Percentiles rank a stretch among this genome's conserved stretches.
These are phyloP conservation scores for Sardina pilchardus DNA, from an alignment of 2,113 vertebrate species.

Conservation along the genomic window DNA sequence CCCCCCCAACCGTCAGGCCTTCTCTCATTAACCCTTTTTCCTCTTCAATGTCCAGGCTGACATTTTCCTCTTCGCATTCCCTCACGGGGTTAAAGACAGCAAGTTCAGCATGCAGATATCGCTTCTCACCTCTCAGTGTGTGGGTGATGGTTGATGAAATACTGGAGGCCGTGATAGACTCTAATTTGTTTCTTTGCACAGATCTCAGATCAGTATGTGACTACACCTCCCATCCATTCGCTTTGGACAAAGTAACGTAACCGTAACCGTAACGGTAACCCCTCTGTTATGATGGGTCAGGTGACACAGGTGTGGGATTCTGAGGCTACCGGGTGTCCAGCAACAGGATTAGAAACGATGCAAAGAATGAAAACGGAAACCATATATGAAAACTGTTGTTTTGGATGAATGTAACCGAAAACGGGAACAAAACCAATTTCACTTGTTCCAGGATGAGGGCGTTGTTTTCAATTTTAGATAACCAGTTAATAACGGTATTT, in stretches of 20 bases:
- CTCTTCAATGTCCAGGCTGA: conserved; percentile 3
- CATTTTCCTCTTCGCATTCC: not conserved
- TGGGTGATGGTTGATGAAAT: not conserved
- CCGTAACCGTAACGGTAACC: too few species aligned
- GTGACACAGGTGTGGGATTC: not conserved
- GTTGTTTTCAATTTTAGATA: too few species aligned
- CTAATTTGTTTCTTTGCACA: not conserved
- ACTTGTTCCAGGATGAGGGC: too few species aligned
- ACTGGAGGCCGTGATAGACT: not conserved
- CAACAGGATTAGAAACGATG: too few species aligned
- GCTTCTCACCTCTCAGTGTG: too few species aligned
- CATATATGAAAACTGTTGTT: too few species aligned
- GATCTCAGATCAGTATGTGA: not conserved
- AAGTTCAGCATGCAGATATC: not conserved
- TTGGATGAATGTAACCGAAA: too few species aligned
- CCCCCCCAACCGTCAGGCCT: not conserved
- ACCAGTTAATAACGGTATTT: too few species aligned
- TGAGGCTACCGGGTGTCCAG: not conserved
- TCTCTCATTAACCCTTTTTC: not conserved
- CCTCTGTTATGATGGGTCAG: not conserved
- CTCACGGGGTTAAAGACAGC: not conserved
- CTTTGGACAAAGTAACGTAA: too few species aligned
- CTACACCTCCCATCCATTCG: not conserved
- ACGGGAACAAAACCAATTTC: too few species aligned
- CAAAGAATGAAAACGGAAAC: too few species aligned